Evolutionary conservation across 2,797 vertebrate species (phyloP).

Genomic region (Enteromius trimaculatus): DNA sequence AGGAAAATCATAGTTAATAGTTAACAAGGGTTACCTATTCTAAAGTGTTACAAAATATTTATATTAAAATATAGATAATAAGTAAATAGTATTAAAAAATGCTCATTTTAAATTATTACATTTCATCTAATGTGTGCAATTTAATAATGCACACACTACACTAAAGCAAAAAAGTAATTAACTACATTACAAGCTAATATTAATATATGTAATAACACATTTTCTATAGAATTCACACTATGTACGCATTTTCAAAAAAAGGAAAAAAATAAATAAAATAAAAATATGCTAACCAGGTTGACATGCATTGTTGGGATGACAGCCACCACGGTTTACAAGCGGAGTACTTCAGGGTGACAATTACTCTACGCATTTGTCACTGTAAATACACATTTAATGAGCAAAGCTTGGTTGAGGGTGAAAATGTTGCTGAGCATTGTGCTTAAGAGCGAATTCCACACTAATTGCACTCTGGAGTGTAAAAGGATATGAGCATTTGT

Average conservation of each 20-base stretch:
- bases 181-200: neutral
- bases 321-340: neutral
- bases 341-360: slow-evolving; percentile 15
- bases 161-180: neutral
- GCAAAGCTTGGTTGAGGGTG: slow-evolving; percentile 52
- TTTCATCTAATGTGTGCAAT: neutral
- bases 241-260: neutral
- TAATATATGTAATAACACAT: too few relatives aligned
- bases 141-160: neutral
- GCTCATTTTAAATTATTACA: neutral
- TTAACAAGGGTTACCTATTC: too few relatives aligned
- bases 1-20: too few relatives aligned
- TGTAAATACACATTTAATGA: slow-evolving; percentile 60
- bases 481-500: slow-evolving; percentile 48
- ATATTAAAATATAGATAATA: too few relatives aligned
- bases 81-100: neutral
- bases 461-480: slow-evolving; percentile 66
- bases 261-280: too few relatives aligned
- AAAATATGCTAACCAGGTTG: neutral
- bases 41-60: too few relatives aligned
- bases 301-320: neutral
- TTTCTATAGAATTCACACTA: neutral
- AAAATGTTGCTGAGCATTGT: slow-evolving; percentile 47
- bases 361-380: slow-evolving; percentile 53
- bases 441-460: slow-evolving; percentile 57